Conservation (phyloP, 1,140 invertebrate species). For the Plectrocnemia conspersa region DNA sequence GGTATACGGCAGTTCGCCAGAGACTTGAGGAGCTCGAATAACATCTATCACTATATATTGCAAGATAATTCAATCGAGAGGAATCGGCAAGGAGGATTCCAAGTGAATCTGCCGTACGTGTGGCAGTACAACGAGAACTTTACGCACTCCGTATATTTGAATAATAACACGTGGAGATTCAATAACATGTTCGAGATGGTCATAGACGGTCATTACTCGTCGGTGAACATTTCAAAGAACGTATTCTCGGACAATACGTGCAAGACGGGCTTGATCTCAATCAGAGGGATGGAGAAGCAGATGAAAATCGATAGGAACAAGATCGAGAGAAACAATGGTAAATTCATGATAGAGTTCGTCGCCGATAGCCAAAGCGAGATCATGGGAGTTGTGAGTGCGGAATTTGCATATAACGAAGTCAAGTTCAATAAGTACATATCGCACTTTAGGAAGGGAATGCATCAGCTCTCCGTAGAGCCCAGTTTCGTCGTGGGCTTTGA, state of each 20-base stretch:
- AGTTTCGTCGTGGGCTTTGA: constrained; percentile 86
- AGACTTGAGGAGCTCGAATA: constrained; percentile 87
- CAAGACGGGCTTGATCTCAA: constrained; percentile 72
- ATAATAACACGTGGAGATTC: constrained; percentile 79
- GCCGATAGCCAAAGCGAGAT: constrained; percentile 93
- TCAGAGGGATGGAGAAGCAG: constrained; percentile 96
- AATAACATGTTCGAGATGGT: constrained; percentile 83
- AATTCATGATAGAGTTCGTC: constrained; percentile 84
- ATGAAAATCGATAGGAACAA: constrained; percentile 74
- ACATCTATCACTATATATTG: constrained; percentile 89
- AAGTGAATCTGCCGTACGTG: constrained; percentile 83
- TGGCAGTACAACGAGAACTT: constrained; percentile 95
- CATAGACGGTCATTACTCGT: constrained; percentile 88
- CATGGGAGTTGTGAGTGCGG: constrained; percentile 72
- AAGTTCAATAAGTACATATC: constrained; percentile 61
- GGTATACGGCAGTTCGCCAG: constrained; percentile 84
- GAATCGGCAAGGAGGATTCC: constrained; percentile 78
- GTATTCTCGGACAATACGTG: constrained; percentile 83
- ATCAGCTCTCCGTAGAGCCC: constrained; percentile 55
- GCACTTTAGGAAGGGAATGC: constrained; percentile 41
- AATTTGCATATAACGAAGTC: constrained; percentile 76
- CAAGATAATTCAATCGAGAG: constrained; percentile 83
- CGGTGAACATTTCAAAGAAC: constrained; percentile 78
- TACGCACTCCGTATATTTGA: constrained; percentile 81
- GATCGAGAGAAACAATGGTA: constrained; percentile 77